Evolutionary conservation across 2,888 invertebrate species (phyloP).

Genomic region (Lepidochitona cinerea): DNA sequence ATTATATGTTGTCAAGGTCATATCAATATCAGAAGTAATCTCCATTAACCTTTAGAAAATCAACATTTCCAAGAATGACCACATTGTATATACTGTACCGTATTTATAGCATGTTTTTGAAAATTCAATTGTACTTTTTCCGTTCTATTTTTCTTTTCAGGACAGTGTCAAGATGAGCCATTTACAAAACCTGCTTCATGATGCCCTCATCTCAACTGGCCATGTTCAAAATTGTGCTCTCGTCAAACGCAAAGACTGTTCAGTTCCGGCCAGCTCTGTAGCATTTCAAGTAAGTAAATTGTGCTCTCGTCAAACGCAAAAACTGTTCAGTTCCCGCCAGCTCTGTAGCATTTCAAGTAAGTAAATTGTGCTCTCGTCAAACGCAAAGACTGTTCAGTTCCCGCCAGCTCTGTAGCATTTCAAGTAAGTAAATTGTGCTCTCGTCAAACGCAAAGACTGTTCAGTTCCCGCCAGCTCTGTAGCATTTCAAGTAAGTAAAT

Average conservation of each 20-base stretch:
- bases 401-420: constrained; percentile 68
- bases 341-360: constrained; percentile 69
- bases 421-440: constrained; percentile 66
- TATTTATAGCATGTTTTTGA: no score
- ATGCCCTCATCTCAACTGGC: constrained; percentile 67
- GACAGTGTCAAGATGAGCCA: constrained; percentile 70
- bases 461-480: constrained; percentile 64
- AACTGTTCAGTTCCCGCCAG: constrained; percentile 63
- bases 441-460: constrained; percentile 62
- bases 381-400: constrained; percentile 58
- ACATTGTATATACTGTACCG: no score
- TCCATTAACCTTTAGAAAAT: no score
- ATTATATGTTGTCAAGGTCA: no score
- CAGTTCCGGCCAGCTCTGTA: constrained; percentile 64
- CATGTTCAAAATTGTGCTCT: constrained; percentile 70
- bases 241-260: constrained; percentile 59
- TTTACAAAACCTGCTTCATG: constrained; percentile 69
- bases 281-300: constrained; percentile 67
- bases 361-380: constrained; percentile 65
- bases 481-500: constrained; percentile 65
- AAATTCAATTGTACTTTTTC: no score
- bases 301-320: constrained; percentile 65
- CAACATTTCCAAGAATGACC: no score
- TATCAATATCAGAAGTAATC: no score
- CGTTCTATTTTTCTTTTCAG: constrained; percentile 32